Evolutionary conservation across 2,888 invertebrate genomes (phyloP).

Genomic region (Caenorhabditis sp.): DNA sequence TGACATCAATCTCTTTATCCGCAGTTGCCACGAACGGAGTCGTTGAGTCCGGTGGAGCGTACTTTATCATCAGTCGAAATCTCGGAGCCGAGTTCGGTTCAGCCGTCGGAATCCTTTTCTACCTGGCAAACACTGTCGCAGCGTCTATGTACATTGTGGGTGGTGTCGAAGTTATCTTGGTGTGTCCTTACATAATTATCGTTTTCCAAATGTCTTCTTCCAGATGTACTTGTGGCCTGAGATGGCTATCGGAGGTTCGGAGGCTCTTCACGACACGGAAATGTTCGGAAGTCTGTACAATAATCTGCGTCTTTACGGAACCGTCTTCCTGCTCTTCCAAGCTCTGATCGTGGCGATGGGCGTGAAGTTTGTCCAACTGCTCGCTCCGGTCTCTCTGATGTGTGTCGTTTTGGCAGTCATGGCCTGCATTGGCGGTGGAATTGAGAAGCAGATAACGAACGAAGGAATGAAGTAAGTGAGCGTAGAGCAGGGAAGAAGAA

Average conservation of each 20-base stretch:
- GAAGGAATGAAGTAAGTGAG: slow-evolving; percentile 86
- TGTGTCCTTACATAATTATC: slow-evolving; percentile 67
- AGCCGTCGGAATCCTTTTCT: slow-evolving; percentile 98
- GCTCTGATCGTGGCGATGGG: slow-evolving; percentile 90
- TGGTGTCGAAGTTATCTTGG: slow-evolving; percentile 79
- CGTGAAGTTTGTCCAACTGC: slow-evolving; percentile 98
- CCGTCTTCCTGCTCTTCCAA: slow-evolving; percentile 90
- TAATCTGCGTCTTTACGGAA: slow-evolving; percentile 97
- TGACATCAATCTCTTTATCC: slow-evolving; percentile 93
- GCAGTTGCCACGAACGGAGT: slow-evolving; percentile 99
- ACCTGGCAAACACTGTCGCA: slow-evolving; percentile 96
- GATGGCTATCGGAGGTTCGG: slow-evolving; percentile 76
- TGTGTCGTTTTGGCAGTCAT: slow-evolving; percentile 96
- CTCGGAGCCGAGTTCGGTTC: slow-evolving; percentile 98
- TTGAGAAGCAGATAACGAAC: slow-evolving; percentile 86
- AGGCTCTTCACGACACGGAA: slow-evolving; percentile 73
- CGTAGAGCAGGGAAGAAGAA: not conserved
- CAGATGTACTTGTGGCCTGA: slow-evolving; percentile 76
- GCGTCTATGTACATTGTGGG: slow-evolving; percentile 99
- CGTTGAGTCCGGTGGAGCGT: slow-evolving; percentile 94
- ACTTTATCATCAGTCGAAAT: slow-evolving; percentile 93
- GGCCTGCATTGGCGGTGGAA: slow-evolving; percentile 95
- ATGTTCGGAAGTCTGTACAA: slow-evolving; percentile 86
- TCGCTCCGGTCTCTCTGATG: slow-evolving; percentile 93
- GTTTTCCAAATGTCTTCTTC: not conserved